Evolutionary conservation across 2,113 vertebrate genomes (phyloP), one percentile per base, ranked within the genome.

Genomic region (Phasianus colchicus): DNA sequence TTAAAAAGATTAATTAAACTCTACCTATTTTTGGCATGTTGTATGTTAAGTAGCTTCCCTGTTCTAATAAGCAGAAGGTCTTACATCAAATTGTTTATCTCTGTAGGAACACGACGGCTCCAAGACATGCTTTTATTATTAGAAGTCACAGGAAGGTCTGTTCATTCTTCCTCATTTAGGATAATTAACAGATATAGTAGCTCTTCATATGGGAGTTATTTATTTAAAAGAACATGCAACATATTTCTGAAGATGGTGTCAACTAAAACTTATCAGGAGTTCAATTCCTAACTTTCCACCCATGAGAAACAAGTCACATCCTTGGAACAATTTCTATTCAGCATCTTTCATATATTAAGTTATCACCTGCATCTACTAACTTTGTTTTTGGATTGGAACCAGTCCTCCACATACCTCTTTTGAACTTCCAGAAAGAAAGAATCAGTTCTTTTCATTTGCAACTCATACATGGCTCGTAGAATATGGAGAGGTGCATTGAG

Each of bases 381-480:
- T 12, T 20, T 22, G 24, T 18, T 38, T 57, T 65, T 66, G 13
- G 76, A 52, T 24, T 30, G 5, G 20, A n/a, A 24, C 9, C 22
- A 32, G 55, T 27, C 42, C 13, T 34, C 21, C 78, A 75, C 97
- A 67, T 81, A 99, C 99, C 99, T 98, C 93, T 99, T 99, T 70
- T 99, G 99, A 92, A 99, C 99, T 90, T 99, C 99, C 92, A 99
- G 94, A 95, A 99, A 99, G 97, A 99, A 99, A 3, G 99, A 99
- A 92, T 99, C 99, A 0, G 99, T 99, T 96, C 98, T 98, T 91
- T 99, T 99, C 99, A 99, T 99, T 89, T 99, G 99, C 90, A 99
- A 50, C 84, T 99, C 99, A 22, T 99, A 99, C 98, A 99, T 99
- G 83, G 99, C 99, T 80, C 99, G 98, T 79, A 99, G 98, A 43